These are phyloP conservation scores for Malurus splendens DNA, from an alignment of 2,797 vertebrate genomes.

Conservation along the genomic window DNA sequence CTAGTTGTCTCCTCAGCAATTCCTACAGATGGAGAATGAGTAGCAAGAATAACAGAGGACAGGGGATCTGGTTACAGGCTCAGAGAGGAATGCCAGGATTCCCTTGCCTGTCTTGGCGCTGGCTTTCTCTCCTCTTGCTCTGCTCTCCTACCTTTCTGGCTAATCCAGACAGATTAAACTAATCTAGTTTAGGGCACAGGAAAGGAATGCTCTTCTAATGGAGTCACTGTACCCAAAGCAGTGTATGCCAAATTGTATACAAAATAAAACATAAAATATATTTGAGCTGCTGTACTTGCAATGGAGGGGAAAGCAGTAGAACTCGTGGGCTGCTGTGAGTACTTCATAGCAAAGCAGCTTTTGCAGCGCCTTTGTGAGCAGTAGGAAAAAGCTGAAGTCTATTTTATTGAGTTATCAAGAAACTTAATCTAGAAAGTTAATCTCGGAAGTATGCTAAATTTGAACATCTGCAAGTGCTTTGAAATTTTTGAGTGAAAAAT, in stretches of 20 bases:
- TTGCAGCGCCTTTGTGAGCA: neutral
- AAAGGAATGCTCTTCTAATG: neutral
- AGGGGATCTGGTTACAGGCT: conserved; percentile 7
- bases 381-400: neutral
- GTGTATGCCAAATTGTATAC: neutral
- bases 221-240: neutral
- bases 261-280: neutral
- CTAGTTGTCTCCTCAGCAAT: neutral
- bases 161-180: neutral
- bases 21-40: neutral
- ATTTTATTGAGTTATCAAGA: conserved; percentile 12
- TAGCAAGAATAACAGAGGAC: neutral
- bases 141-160: neutral
- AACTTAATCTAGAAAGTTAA: conserved; percentile 23
- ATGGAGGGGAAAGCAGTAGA: neutral
- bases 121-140: neutral
- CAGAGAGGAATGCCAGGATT: conserved; percentile 8
- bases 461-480: conserved; percentile 41
- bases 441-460: neutral
- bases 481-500: conserved; percentile 30
- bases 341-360: neutral
- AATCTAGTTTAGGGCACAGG: neutral
- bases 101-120: neutral
- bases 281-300: neutral
- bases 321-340: neutral